Base-by-base conservation (phyloP, 2,888 invertebrate species). In the Drosophila acutilabella region DNA sequence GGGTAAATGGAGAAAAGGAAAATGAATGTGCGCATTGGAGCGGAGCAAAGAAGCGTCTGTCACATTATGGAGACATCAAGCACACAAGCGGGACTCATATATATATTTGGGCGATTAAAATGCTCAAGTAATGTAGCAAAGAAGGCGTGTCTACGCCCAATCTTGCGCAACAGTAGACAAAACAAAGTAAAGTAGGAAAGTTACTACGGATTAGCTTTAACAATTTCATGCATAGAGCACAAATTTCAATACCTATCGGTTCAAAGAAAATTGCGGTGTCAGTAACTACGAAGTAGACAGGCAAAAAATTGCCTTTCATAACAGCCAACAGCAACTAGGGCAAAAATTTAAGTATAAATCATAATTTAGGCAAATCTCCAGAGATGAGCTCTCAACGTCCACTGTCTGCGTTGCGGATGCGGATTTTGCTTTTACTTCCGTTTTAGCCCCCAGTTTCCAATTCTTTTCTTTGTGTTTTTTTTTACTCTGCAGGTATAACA, bases 321-420 rank as follows among this genome's bases (percentile, higher is more conserved):
- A 13, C 33, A 48, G 14, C 23, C 18, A 20, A 11, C 44, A 56
- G 13, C 33, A 45, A 45, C 14, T 56, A 23, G 45, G 57, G 60
- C 54, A 71, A 74, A 74, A 76, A 85, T 74, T 73, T 64, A 74
- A 62, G 71, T 81, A 85, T 88, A 85, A 85, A 85, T 85, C 88
- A 85, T 88, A 85, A 85, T 88, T 88, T 85, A 83, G 88, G 72
- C 79, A 83, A 88, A 81, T 85, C 85, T 85, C 85, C 68, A 58
- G 85, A 83, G 85, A 85, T 85, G 86, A 88, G 86, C 86, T 81
- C 79, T 82, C 85, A 79, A 74, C 81, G 70, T 74, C 54, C 62
- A 50, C 69, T 64, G 64, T 50, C 45, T 53, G 53, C 45, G 58
- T 40, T 80, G 71, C 61, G 65, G 78, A 41, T 80, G 71, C 61